Percentiles rank a stretch among this genome's conserved stretches.
Evolutionary conservation across 2,888 invertebrate genomes (phyloP).

Genomic region (Deroplatys truncata): DNA sequence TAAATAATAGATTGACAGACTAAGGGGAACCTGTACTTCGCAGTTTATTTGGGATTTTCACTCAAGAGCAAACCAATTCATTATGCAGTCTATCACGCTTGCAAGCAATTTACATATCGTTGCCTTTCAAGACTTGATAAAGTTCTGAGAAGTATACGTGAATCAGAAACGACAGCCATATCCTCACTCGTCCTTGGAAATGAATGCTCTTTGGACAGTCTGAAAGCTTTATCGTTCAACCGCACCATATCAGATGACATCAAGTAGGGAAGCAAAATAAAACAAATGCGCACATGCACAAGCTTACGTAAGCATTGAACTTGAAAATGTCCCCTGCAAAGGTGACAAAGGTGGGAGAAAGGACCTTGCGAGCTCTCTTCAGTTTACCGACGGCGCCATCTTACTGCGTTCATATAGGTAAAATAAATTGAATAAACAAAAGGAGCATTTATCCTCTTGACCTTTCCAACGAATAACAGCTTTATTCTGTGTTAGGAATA

Average conservation of each 20-base stretch:
- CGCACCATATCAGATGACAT: not conserved
- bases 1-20: no score
- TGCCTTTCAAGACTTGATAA: no score
- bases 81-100: no score
- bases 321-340: not conserved
- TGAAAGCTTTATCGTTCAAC: not conserved
- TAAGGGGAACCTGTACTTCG: no score
- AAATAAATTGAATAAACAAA: not conserved
- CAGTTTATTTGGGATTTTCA: no score
- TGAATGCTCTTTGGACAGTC: not conserved
- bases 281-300: not conserved
- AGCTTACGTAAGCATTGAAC: not conserved
- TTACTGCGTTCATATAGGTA: not conserved
- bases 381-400: not conserved
- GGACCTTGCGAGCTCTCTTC: not conserved
- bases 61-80: no score
- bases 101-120: no score
- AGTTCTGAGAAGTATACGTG: no score
- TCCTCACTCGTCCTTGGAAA: not conserved
- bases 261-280: not conserved
- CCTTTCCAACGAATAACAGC: no score
- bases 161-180: not conserved
- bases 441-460: no score
- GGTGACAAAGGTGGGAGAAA: not conserved
- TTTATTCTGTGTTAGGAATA: no score